Conservation (phyloP, 1,140 invertebrate species). For the Himalopsyche phryganea region DNA sequence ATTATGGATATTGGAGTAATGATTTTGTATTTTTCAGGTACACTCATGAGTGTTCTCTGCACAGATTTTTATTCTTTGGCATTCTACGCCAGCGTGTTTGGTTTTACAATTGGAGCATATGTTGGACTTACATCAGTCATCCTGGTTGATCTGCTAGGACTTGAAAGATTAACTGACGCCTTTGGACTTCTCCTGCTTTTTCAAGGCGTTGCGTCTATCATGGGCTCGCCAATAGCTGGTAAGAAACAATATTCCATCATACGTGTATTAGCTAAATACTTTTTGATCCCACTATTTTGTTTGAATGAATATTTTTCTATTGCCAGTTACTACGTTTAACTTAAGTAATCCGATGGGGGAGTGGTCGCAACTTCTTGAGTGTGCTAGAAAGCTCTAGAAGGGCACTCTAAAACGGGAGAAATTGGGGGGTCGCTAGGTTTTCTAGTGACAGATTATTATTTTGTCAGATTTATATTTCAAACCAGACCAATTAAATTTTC, state of each 20-base stretch:
- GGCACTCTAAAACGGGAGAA: no score
- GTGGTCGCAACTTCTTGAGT: no score
- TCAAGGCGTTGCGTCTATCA: slow-evolving; percentile 85
- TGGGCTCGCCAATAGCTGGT: slow-evolving; percentile 88
- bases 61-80: slow-evolving; percentile 64
- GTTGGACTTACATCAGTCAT: slow-evolving; percentile 90
- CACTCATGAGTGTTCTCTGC: slow-evolving; percentile 72
- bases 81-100: slow-evolving; percentile 78
- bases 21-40: slow-evolving; percentile 60
- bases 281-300: background rate
- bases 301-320: background rate
- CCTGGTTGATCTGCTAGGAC: slow-evolving; percentile 79
- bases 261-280: slow-evolving; percentile 8
- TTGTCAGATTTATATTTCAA: no score
- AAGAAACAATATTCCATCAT: slow-evolving; percentile 35
- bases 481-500: no score
- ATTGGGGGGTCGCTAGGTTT: no score
- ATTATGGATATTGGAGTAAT: no score
- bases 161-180: slow-evolving; percentile 86
- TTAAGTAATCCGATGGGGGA: no score
- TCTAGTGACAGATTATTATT: no score
- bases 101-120: slow-evolving; percentile 87
- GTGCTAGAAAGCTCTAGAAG: no score
- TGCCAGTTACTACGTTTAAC: no score
- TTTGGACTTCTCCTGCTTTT: slow-evolving; percentile 89